Conservation (phyloP, 2,888 invertebrate genomes). For the Lepidocyrtoides sp. region DNA sequence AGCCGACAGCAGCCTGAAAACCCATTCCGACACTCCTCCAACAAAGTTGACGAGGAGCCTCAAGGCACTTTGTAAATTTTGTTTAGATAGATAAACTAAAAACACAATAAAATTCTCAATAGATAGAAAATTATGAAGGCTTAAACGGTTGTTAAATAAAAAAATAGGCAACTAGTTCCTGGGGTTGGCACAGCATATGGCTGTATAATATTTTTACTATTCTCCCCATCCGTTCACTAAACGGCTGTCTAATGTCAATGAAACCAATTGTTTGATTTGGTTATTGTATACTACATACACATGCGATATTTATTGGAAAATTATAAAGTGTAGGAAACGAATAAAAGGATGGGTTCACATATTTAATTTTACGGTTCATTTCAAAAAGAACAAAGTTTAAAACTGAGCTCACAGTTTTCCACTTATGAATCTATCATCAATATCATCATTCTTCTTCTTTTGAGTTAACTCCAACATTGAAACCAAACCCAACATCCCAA, state of each 20-base stretch:
- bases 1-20: neutral
- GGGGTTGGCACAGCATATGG: neutral
- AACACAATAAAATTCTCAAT: neutral
- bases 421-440: slow-evolving; percentile 10
- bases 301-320: neutral
- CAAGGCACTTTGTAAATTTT: neutral
- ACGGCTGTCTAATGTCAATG: neutral
- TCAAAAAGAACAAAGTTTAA: neutral
- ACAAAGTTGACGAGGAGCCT: neutral
- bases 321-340: neutral
- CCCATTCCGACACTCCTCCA: neutral
- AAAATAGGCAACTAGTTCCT: neutral
- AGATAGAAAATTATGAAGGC: neutral
- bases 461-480: neutral
- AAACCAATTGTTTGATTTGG: neutral
- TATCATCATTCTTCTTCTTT: slow-evolving; percentile 8
- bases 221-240: neutral
- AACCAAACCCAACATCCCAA: too few species aligned
- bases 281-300: too few species aligned
- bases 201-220: neutral
- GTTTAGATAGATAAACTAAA: slow-evolving; percentile 5
- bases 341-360: neutral
- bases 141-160: neutral
- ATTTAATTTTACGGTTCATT: slow-evolving; percentile 30
- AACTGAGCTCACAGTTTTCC: neutral